Percentiles rank a stretch among this genome's conserved stretches.
phyloP scores from a whole-genome alignment of 2,113 vertebrate species.

The Epinephelus cyanopodus region DNA sequence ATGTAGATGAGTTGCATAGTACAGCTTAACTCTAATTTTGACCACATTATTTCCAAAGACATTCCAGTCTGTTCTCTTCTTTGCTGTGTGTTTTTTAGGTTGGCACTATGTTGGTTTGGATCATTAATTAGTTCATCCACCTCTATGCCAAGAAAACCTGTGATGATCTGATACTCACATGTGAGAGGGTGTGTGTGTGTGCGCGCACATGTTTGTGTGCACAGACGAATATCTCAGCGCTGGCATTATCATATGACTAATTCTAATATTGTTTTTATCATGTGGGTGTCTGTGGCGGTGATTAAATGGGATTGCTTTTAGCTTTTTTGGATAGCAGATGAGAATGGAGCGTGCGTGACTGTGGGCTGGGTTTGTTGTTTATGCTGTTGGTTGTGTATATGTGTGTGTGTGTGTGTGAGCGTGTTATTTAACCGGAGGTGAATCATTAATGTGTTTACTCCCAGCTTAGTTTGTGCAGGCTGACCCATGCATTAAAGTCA shows the following conservation, averaged over 20 bases:
- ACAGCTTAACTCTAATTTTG: neutral
- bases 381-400: constrained; percentile 14
- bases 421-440: constrained; percentile 40
- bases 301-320: constrained; percentile 52
- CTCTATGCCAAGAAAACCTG: constrained; percentile 1
- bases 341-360: constrained; percentile 20
- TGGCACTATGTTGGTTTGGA: constrained; percentile 32
- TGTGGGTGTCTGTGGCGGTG: constrained; percentile 46
- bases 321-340: constrained; percentile 31
- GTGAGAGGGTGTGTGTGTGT: constrained; percentile 6
- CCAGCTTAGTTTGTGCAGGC: neutral
- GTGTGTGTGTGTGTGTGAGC: neutral
- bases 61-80: constrained; percentile 31
- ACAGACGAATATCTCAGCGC: constrained; percentile 17
- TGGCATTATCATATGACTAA: constrained; percentile 52
- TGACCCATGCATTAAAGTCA: constrained; percentile 20
- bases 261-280: constrained; percentile 52
- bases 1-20: constrained; percentile 25
- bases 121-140: constrained; percentile 24
- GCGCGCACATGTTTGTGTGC: neutral
- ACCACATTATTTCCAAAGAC: constrained; percentile 3
- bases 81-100: constrained; percentile 10
- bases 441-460: constrained; percentile 70
- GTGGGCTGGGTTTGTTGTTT: constrained; percentile 27
- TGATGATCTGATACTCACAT: constrained; percentile 33